A percentile compares a stretch with the other conserved stretches of the same genome.
These are phyloP conservation scores for Eudyptes chrysolophus DNA, from an alignment of 2,113 vertebrate species.

Conservation along the genomic window DNA sequence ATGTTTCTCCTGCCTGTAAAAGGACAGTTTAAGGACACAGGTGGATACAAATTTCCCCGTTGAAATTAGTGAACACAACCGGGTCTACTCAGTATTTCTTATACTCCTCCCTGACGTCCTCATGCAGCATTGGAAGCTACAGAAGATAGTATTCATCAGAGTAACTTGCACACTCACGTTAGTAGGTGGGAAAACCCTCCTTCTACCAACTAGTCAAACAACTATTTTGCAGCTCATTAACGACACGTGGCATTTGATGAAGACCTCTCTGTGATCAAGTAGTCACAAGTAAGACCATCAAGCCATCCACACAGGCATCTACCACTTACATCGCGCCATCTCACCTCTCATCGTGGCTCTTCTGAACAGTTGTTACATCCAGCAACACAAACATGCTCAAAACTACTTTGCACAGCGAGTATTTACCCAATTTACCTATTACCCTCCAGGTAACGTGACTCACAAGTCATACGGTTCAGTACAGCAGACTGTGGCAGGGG, in stretches of 20 bases:
- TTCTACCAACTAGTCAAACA: not conserved
- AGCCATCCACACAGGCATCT: not conserved
- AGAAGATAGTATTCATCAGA: not conserved
- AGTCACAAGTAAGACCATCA: not conserved
- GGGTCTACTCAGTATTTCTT: not conserved
- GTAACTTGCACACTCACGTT: not conserved
- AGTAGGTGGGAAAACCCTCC: not conserved
- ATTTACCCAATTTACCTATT: not conserved
- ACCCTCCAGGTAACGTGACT: not conserved
- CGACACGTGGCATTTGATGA: not conserved
- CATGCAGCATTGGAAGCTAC: not conserved
- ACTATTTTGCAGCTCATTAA: not conserved
- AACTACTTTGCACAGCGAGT: not conserved
- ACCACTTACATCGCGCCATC: not conserved
- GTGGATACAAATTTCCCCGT: not conserved
- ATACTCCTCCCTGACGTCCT: not conserved
- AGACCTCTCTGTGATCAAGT: not conserved
- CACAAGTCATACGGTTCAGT: rapidly evolving
- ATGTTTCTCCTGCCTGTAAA: not conserved
- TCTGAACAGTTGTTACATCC: rapidly evolving
- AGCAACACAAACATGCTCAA: not conserved
- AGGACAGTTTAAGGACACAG: not conserved
- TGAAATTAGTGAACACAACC: not conserved
- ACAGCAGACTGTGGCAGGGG: not conserved
- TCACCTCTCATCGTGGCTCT: not conserved